Base-by-base conservation (phyloP, 2,888 invertebrate genomes). In the Mimachlamys varia region DNA sequence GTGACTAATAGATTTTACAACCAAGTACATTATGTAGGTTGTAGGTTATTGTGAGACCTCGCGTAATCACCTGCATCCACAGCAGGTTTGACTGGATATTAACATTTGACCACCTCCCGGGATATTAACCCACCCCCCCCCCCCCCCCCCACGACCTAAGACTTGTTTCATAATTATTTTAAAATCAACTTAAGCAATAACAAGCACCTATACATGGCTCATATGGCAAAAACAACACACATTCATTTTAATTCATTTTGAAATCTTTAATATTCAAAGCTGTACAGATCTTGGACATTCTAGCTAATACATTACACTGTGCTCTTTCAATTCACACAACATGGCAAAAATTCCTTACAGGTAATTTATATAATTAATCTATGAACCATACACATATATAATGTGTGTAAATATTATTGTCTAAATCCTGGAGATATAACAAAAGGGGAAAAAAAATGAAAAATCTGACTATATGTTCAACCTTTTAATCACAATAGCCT, bases 201-300 rank as follows among this genome's bases (percentile, higher is more conserved):
- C n/a, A 58, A 58, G 13, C 19, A 58, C 3, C 58, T 58, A n/a
- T 58, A n/a, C 22, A 58, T 58, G 58, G 58, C n/a, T 19, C n/a
- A 58, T 22, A 3, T 58, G 58, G 19, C n/a, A 58, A 22, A 58
- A 58, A 58, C 58, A 58, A 58, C 19, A 58, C 19, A 19, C 0
- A 58, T 19, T 19, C 19, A n/a, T n/a, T 58, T 10, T 4, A 58
- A n/a, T 58, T 19, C 15, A 12, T 53, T 58, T 19, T 76, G 33
- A 76, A 13, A 27, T 76, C 33, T 76, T 76, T 76, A 76, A 76
- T 76, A 76, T 76, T 33, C 76, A 76, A 76, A 76, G 76, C 76
- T 33, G 22, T 76, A 76, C 27, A 33, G 76, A 76, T 33, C 22
- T 76, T 17, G 33, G 76, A 76, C 27, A 62, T 27, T 33, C 76